phyloP scores from a whole-genome alignment of 2,113 vertebrate genomes.

The Menidia beryllina region DNA sequence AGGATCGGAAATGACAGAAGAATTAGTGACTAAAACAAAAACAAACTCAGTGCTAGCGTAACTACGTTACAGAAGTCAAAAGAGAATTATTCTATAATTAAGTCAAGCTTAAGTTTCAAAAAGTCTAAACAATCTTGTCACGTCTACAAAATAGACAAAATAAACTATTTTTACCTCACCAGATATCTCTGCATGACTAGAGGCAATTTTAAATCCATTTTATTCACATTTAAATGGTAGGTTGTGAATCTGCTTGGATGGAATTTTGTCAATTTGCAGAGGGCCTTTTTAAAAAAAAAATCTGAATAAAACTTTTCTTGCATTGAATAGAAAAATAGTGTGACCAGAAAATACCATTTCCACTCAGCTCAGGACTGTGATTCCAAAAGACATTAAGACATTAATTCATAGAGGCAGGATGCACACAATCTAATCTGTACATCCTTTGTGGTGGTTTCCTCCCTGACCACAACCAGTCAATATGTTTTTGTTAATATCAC shows the following conservation, averaged over 20 bases:
- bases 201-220: conserved; percentile 11
- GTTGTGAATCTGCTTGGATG: conserved; percentile 25
- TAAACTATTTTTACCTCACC: too few relatives aligned
- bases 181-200: neutral
- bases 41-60: too few relatives aligned
- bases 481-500: conserved; percentile 31
- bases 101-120: too few relatives aligned
- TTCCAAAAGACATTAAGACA: neutral
- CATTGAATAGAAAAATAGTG: conserved; percentile 21
- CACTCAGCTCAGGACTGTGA: neutral
- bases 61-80: too few relatives aligned
- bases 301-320: conserved; percentile 34
- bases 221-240: conserved; percentile 7
- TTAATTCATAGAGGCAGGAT: conserved; percentile 10
- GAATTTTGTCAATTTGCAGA: conserved; percentile 30
- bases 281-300: conserved; percentile 45
- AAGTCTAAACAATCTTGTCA: neutral
- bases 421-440: conserved; percentile 26
- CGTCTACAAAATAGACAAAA: too few relatives aligned
- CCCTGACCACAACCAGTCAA: conserved; percentile 27
- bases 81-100: too few relatives aligned
- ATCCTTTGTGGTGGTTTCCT: conserved; percentile 3
- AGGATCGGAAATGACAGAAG: too few relatives aligned
- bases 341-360: conserved; percentile 7
- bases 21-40: too few relatives aligned